A percentile compares a stretch with the other conserved stretches of the same genome.
phyloP scores from a whole-genome alignment of 2,113 vertebrate species.

The Zosterops borbonicus region DNA sequence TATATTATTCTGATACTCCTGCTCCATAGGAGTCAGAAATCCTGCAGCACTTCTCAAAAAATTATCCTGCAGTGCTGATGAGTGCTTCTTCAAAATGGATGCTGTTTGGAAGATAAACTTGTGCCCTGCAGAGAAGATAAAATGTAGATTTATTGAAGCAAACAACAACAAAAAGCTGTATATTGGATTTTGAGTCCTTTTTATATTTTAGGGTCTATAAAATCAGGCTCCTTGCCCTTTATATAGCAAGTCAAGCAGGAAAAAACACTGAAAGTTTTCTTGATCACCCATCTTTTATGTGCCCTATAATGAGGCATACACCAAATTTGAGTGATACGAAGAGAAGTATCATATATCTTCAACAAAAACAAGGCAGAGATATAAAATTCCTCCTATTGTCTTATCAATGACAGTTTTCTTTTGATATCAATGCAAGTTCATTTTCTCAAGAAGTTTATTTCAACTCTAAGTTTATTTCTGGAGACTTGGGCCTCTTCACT shows the following conservation, averaged over 20 bases:
- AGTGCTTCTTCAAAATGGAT: slow-evolving; percentile 28
- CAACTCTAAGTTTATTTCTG: neutral
- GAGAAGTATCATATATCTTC: neutral
- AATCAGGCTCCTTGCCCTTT: slow-evolving; percentile 1
- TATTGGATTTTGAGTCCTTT: slow-evolving; percentile 40
- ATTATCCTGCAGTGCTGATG: slow-evolving; percentile 25
- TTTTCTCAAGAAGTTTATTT: neutral
- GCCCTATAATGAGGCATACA: neutral
- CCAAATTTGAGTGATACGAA: neutral
- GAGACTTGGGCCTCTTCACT: neutral
- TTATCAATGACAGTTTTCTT: neutral
- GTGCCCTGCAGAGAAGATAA: slow-evolving; percentile 46
- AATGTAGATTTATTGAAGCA: slow-evolving; percentile 59
- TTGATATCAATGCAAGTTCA: neutral
- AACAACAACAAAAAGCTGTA: slow-evolving; percentile 44
- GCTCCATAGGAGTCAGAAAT: slow-evolving; percentile 25
- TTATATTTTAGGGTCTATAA: slow-evolving; percentile 42
- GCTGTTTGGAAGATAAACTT: slow-evolving; percentile 42
- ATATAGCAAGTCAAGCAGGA: slow-evolving; percentile 18
- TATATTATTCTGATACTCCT: slow-evolving; percentile 20
- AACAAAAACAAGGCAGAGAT: neutral
- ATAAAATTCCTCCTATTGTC: neutral
- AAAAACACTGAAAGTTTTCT: neutral
- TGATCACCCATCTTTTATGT: neutral
- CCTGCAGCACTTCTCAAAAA: neutral